Percentiles rank a stretch among this genome's conserved stretches.
Conservation (phyloP, 2,797 vertebrate genomes). For the Coendou prehensilis region DNA sequence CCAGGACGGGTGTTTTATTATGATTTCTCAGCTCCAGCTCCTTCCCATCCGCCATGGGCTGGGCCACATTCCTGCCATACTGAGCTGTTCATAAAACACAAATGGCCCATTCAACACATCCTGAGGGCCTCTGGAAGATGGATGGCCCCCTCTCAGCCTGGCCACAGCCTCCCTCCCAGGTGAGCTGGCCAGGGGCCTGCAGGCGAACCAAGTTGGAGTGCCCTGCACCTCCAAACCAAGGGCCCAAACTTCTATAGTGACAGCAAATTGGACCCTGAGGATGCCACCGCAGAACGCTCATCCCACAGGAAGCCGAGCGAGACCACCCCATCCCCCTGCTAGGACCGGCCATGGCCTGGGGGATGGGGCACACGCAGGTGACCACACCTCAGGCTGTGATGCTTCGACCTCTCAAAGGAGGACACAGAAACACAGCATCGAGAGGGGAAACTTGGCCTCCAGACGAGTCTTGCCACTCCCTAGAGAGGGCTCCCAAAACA, state of each 20-base stretch:
- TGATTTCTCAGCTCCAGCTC: constrained; percentile 27
- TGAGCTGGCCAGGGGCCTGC: not conserved
- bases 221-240: not conserved
- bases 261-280: not conserved
- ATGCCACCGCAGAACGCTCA: not conserved
- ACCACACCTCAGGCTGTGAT: accelerated
- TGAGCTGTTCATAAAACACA: constrained; percentile 62
- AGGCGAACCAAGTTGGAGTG: not conserved
- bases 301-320: not conserved
- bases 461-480: not conserved
- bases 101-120: constrained; percentile 12
- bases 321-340: not conserved
- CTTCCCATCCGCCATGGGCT: not conserved
- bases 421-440: not conserved
- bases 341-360: accelerated
- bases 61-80: not conserved
- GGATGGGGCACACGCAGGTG: not conserved
- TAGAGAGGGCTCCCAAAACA: not conserved
- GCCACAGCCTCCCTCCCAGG: not conserved
- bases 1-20: constrained; percentile 43
- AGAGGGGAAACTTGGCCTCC: not conserved
- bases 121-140: not conserved
- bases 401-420: not conserved
- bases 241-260: not conserved
- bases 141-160: not conserved